Base-by-base conservation (phyloP, 2,113 vertebrate species). In the Heptranchias perlo region DNA sequence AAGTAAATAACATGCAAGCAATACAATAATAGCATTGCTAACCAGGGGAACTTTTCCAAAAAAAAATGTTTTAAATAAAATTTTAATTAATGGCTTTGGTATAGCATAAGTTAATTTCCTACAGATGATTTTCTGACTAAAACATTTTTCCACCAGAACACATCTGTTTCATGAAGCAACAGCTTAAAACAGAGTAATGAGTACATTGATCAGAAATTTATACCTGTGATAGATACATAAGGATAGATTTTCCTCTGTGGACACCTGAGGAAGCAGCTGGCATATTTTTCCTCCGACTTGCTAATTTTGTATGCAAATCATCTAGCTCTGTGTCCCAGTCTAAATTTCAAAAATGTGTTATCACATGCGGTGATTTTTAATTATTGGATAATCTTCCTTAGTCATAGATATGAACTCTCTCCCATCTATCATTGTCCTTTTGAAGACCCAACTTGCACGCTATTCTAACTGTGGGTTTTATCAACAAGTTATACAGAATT, bases 1-100 rank as follows among this genome's bases (percentile, higher is more conserved):
- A 31, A 13, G 16, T 96, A 96, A 96, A 97, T 76, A 82, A 31
- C 73, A 44, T 47, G 64, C n/a, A 49, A 58, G 78, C n/a, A 94
- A 76, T 92, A 94, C 96, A 49, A 61, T n/a, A 8, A 87, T 35
- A 96, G 25, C 21, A 28, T 23, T 28, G 18, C 54, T 28, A 92
- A 61, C 35, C 6, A 18, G 4, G 62, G 54, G 13, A 8, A 35
- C 54, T n/a, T 92, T 64, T 4, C 58, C 25, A 35, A 62, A 39
- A 61, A 64, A n/a, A 84, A 44, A 39, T n/a, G 91, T 58, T 89
- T 86, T n/a, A 35, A 91, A 31, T 91, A 28, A 35, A n/a, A 35
- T 35, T 91, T 31, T 58, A 91, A 91, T n/a, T 28, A 35, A 16
- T 93, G 54, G n/a, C n/a, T 64, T 92, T 39, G 54, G 21, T 92